Base-by-base conservation (phyloP, 92 coral and sea anemone species). In the Pocillopora meandrina region DNA sequence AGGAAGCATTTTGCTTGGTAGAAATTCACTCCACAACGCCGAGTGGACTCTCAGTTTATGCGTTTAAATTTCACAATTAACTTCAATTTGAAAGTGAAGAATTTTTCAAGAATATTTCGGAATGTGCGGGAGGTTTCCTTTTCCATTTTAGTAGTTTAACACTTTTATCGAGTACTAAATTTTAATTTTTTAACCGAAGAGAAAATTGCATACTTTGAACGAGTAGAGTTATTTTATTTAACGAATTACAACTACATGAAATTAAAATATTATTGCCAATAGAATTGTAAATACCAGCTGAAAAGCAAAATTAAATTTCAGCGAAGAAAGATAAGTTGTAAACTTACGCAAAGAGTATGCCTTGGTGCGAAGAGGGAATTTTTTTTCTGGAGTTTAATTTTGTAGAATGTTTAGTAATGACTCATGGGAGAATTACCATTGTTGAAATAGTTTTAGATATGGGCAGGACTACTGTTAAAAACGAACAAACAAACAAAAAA, bases 141-240 rank as follows among this genome's bases (percentile, higher is more conserved):
- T 80, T 56, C 35, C 74, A 47, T 74, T 73, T 26, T 35, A 17
- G 15, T 12, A 17, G 59, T 15, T 74, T n/a, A 64, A 72, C 73
- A 73, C 20, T 73, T 73, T 83, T 63, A 62, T 52, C 86, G 56
- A 52, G 57, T 9, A 64, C 62, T 33, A 74, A 74, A 73, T 71
- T 14, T 73, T 73, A 83, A 83, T 73, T 83, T 73, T 83, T 62
- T 83, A 83, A 73, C 59, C 60, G 68, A 81, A 34, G 42, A 60
- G 77, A 33, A 58, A 75, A 58, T 71, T 81, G 36, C 63, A 58
- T 70, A 81, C 68, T 18, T 55, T 70, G 21, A 70, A n/a, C 66
- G 20, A 83, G 79, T 83, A 72, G 79, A 73, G 80, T 83, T 83
- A 83, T 83, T 83, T 26, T 83, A 83, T 83, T 63, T 42, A 80